These are phyloP conservation scores for Lampropteryx suffumata DNA, from an alignment of 2,888 invertebrate genomes.

Conservation along the genomic window DNA sequence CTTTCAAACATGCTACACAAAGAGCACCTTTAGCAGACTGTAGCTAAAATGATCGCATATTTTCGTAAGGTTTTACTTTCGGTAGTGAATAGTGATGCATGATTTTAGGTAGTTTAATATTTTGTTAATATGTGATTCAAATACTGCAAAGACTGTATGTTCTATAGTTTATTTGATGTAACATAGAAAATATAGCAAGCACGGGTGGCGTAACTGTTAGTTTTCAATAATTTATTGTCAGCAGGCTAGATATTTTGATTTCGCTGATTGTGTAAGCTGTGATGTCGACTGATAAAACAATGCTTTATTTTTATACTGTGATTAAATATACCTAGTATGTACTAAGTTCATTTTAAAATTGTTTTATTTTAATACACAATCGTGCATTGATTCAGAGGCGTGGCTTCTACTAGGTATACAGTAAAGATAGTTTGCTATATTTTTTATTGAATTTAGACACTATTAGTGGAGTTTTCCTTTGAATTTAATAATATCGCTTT, in stretches of 20 bases:
- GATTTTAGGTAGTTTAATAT: slow-evolving; percentile 13
- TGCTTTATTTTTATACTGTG: slow-evolving; percentile 82
- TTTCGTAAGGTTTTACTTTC: slow-evolving; percentile 28
- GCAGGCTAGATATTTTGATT: slow-evolving; percentile 57
- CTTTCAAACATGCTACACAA: slow-evolving; percentile 19
- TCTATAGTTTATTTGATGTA: slow-evolving; percentile 38
- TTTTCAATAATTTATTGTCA: slow-evolving; percentile 43
- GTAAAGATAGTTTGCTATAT: slow-evolving; percentile 55
- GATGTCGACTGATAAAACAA: slow-evolving; percentile 77
- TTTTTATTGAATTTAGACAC: slow-evolving; percentile 38
- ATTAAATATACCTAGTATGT: slow-evolving; percentile 67
- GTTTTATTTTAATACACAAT: slow-evolving; percentile 60
- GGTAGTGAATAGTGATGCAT: slow-evolving; percentile 17
- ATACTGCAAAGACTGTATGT: slow-evolving; percentile 43
- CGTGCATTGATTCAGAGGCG: slow-evolving; percentile 53
- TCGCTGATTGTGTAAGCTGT: slow-evolving; percentile 73
- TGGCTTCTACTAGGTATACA: slow-evolving; percentile 60
- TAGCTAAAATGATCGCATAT: slow-evolving; percentile 17
- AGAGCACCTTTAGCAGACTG: slow-evolving; percentile 6
- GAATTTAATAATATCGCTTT: slow-evolving; percentile 45
- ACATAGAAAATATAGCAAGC: slow-evolving; percentile 19
- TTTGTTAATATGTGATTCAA: background rate
- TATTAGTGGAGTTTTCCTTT: slow-evolving; percentile 48
- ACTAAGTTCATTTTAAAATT: slow-evolving; percentile 52
- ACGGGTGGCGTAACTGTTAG: slow-evolving; percentile 7